Evolutionary conservation across 2,113 vertebrate species (phyloP).

Genomic region (Lynx canadensis): DNA sequence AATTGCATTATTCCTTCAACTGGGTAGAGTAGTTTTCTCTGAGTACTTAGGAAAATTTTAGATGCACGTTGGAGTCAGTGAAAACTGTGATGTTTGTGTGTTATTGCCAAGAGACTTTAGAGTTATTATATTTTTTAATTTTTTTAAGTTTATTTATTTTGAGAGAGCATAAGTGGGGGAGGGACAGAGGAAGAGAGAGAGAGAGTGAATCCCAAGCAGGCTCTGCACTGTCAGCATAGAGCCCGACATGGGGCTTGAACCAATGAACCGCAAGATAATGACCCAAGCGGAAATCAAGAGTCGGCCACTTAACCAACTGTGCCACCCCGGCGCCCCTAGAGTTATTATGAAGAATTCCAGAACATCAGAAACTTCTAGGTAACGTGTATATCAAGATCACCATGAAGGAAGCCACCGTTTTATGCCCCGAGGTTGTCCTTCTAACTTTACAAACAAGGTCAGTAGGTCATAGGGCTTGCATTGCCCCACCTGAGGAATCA

Average conservation of each 20-base stretch:
- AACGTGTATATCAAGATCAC: neutral
- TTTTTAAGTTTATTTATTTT: too few species aligned
- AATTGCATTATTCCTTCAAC: slow-evolving; percentile 57
- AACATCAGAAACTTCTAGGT: slow-evolving; percentile 12
- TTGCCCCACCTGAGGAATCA: neutral
- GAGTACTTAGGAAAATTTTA: slow-evolving; percentile 52
- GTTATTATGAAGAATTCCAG: neutral
- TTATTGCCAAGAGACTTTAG: slow-evolving; percentile 28
- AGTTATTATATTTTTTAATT: neutral
- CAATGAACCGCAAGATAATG: too few species aligned
- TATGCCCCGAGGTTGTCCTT: neutral
- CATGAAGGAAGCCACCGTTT: slow-evolving; percentile 29
- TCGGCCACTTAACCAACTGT: too few species aligned
- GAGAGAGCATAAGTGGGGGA: too few species aligned
- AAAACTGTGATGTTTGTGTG: neutral
- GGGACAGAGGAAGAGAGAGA: too few species aligned
- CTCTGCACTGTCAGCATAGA: too few species aligned
- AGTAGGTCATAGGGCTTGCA: neutral
- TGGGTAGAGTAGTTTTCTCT: slow-evolving; percentile 8
- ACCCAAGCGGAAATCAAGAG: too few species aligned
- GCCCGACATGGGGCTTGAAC: too few species aligned
- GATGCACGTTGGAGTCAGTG: neutral
- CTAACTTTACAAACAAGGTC: slow-evolving; percentile 35
- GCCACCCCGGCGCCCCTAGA: neutral
- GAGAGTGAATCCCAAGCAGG: too few species aligned